Evolutionary conservation across 2,113 vertebrate species (phyloP).

Genomic region (Pachyramphus minor): DNA sequence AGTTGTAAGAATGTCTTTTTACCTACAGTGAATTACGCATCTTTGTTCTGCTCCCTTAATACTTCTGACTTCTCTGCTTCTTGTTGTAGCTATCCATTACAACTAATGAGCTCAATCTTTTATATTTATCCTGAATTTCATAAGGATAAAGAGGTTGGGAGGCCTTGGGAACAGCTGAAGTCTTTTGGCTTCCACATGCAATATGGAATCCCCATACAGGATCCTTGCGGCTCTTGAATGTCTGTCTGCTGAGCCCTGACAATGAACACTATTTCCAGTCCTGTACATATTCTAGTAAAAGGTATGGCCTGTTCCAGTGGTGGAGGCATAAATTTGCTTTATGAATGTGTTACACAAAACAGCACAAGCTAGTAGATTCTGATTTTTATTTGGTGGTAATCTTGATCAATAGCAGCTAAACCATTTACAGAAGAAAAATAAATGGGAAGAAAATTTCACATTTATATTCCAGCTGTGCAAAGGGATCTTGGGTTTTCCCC

Average conservation of each 20-base stretch:
- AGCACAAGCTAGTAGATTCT: conserved; percentile 43
- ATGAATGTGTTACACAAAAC: conserved; percentile 22
- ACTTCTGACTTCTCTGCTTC: background rate
- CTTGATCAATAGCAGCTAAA: conserved; percentile 63
- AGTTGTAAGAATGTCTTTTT: background rate
- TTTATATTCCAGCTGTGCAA: conserved; percentile 66
- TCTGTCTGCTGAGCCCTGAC: background rate
- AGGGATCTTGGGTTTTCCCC: conserved; percentile 44
- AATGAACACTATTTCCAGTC: background rate
- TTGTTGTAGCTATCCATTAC: background rate
- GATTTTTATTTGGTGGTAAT: conserved; percentile 69
- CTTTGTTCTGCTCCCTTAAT: background rate
- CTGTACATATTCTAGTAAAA: background rate
- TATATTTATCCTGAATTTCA: background rate
- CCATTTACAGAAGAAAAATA: conserved; percentile 50
- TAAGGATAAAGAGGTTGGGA: background rate
- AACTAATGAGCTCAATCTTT: background rate
- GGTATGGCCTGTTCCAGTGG: background rate
- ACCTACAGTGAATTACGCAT: background rate
- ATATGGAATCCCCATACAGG: background rate
- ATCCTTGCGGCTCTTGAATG: background rate
- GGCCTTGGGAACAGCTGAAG: background rate
- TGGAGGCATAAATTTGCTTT: conserved; percentile 34
- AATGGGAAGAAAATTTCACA: conserved; percentile 49
- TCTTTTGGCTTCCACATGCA: background rate